These are phyloP conservation scores for Watsonalla binaria DNA, from an alignment of 2,888 invertebrate species.

Conservation along the genomic window DNA sequence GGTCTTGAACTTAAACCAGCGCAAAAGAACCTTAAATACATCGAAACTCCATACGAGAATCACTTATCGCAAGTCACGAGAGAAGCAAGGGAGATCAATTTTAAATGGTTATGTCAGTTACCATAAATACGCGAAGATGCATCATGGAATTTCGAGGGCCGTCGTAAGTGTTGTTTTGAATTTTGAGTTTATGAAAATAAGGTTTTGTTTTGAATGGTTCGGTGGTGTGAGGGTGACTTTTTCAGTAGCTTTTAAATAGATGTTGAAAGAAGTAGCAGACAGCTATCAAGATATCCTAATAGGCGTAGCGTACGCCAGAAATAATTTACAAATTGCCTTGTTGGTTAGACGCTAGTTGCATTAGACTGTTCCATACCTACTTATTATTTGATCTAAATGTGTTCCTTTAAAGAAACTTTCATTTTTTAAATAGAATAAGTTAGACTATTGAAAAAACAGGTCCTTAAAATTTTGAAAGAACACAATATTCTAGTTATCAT, in stretches of 20 bases:
- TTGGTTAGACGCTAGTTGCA: constrained; percentile 28
- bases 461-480: too few species aligned
- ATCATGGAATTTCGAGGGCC: constrained; percentile 31
- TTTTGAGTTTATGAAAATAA: constrained; percentile 24
- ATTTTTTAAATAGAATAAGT: too few species aligned
- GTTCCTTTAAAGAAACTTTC: too few species aligned
- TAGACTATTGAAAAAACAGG: too few species aligned
- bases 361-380: background rate
- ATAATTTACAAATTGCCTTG: constrained; percentile 72
- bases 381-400: too few species aligned
- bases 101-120: constrained; percentile 34
- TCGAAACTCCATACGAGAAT: constrained; percentile 13
- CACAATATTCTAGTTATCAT: too few species aligned
- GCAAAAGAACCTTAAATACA: constrained; percentile 3
- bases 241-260: constrained; percentile 72
- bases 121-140: constrained; percentile 60
- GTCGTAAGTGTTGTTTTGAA: constrained; percentile 7
- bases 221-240: constrained; percentile 13
- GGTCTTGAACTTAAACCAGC: constrained; percentile 16
- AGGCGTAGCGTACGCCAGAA: constrained; percentile 69
- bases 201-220: constrained; percentile 24
- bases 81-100: constrained; percentile 28
- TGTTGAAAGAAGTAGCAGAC: constrained; percentile 75
- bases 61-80: constrained; percentile 6
- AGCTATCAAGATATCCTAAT: constrained; percentile 75